Conservation (phyloP, 2,888 invertebrate species). For the Quadriops clusia region DNA sequence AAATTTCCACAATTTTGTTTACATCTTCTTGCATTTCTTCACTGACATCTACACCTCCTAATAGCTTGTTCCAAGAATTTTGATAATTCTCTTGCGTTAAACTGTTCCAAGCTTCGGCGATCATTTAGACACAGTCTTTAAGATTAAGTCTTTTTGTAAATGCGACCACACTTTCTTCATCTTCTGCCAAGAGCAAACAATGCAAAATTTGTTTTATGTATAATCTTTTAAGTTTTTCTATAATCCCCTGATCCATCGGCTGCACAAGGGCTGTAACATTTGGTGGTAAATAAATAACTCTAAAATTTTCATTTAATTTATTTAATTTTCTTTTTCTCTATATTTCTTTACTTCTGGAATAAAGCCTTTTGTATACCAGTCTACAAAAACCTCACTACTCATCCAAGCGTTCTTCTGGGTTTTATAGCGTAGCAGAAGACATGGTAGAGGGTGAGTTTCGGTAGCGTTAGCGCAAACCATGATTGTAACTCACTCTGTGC, state of each 20-base stretch:
- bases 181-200: too few relatives aligned
- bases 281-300: constrained; percentile 5
- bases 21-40: background rate
- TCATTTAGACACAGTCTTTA: constrained; percentile 16
- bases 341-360: constrained; percentile 14
- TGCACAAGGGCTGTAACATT: constrained; percentile 18
- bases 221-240: constrained; percentile 5
- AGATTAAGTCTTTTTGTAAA: too few relatives aligned
- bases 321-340: constrained; percentile 6
- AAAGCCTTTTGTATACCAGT: constrained; percentile 20
- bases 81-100: constrained; percentile 12
- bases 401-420: constrained; percentile 21
- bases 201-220: too few relatives aligned
- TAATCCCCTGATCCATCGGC: constrained; percentile 21
- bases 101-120: constrained; percentile 17
- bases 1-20: constrained; percentile 5
- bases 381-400: constrained; percentile 16
- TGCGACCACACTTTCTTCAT: too few relatives aligned
- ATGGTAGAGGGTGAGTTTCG: constrained; percentile 19
- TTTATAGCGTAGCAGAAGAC: constrained; percentile 16
- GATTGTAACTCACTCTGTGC: constrained; percentile 20
- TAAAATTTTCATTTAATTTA: too few relatives aligned
- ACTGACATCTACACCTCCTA: constrained; percentile 3
- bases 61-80: constrained; percentile 18
- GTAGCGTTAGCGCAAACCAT: constrained; percentile 22